Conservation (phyloP, 2,888 invertebrate genomes). For the Alloscopus bannaensis region DNA sequence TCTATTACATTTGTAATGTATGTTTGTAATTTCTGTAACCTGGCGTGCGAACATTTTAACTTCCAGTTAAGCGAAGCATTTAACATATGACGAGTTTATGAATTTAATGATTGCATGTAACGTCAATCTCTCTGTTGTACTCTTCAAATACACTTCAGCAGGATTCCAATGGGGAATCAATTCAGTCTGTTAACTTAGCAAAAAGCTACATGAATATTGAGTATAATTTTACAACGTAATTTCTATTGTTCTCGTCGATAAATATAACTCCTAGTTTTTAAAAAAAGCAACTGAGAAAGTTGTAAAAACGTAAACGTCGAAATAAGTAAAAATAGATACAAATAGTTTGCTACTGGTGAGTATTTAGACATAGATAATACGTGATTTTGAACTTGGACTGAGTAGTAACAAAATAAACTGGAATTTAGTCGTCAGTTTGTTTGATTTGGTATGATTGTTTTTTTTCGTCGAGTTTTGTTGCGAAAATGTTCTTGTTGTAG, state of each 20-base stretch:
- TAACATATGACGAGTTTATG: not conserved
- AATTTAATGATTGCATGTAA: not conserved
- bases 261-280: not conserved
- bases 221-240: constrained; percentile 22
- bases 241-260: not conserved
- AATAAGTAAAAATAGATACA: not conserved
- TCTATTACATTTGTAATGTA: not conserved
- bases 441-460: constrained; percentile 3
- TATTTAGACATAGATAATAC: constrained; percentile 41
- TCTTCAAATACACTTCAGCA: not conserved
- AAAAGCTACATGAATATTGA: constrained; percentile 3
- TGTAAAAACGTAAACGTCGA: not conserved
- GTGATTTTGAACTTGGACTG: constrained; percentile 61
- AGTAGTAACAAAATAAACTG: constrained; percentile 42
- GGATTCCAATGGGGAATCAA: constrained; percentile 3
- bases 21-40: not conserved
- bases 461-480: not conserved
- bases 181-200: constrained; percentile 3
- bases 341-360: constrained; percentile 41
- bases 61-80: constrained; percentile 1
- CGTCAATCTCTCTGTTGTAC: no score
- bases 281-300: constrained; percentile 9
- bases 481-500: constrained; percentile 31
- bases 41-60: constrained; percentile 23
- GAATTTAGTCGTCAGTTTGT: constrained; percentile 25